Conservation (phyloP, 2,888 invertebrate species). For the Lagria hirta region DNA sequence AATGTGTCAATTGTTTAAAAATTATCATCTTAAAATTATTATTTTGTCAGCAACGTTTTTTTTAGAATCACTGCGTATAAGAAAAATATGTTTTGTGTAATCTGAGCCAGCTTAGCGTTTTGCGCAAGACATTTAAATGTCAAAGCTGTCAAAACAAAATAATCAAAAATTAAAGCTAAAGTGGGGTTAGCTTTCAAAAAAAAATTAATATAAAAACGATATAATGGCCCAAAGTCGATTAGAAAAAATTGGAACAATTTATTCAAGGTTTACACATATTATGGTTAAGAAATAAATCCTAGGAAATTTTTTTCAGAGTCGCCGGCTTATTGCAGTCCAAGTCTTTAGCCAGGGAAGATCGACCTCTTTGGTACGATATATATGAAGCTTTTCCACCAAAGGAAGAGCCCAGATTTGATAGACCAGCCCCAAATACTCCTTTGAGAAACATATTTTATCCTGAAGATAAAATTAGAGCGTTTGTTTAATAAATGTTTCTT, state of each 20-base stretch:
- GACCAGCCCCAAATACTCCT: conserved; percentile 63
- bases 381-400: conserved; percentile 90
- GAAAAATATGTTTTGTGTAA: too few species aligned
- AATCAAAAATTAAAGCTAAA: too few species aligned
- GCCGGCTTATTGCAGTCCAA: conserved; percentile 77
- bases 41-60: too few species aligned
- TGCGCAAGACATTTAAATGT: too few species aligned
- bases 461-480: conserved; percentile 86
- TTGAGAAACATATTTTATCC: conserved; percentile 75
- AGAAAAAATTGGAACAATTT: conserved; percentile 74
- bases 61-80: too few species aligned
- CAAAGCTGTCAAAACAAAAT: too few species aligned
- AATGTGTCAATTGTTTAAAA: too few species aligned
- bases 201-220: too few species aligned
- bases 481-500: conserved; percentile 52
- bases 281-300: not conserved
- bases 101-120: too few species aligned
- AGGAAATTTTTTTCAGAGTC: conserved; percentile 58
- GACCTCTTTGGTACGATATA: conserved; percentile 91
- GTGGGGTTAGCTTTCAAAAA: too few species aligned
- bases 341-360: conserved; percentile 77
- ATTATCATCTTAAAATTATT: too few species aligned
- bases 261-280: conserved; percentile 59
- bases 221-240: conserved; percentile 56
- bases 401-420: conserved; percentile 75